Evolutionary conservation across 1,140 invertebrate species (phyloP).

Genomic region (Pararge aegeria): DNA sequence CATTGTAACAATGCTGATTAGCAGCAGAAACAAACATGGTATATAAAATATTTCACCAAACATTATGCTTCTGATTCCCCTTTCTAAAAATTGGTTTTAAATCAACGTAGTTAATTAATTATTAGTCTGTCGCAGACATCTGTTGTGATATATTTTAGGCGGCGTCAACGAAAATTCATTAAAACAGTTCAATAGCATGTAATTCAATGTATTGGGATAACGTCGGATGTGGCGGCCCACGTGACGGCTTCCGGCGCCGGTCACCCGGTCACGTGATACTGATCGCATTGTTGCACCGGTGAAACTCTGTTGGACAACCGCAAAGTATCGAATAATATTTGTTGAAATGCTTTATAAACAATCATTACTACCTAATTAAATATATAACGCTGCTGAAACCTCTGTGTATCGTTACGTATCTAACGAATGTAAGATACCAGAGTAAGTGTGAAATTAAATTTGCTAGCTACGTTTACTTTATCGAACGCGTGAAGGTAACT

Average conservation of each 20-base stretch:
- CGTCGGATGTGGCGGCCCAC: slow-evolving; percentile 56
- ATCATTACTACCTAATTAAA: neutral
- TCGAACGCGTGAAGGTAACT: no score
- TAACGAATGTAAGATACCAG: no score
- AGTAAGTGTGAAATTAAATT: no score
- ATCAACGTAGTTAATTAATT: neutral
- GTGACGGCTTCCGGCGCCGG: slow-evolving; percentile 56
- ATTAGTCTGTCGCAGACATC: slow-evolving; percentile 1
- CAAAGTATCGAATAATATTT: slow-evolving; percentile 6
- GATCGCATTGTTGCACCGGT: slow-evolving; percentile 41
- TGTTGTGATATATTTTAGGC: neutral
- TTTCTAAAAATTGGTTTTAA: no score
- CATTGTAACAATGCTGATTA: no score
- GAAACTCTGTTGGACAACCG: slow-evolving; percentile 16
- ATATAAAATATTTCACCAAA: no score
- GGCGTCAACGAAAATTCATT: slow-evolving; percentile 15
- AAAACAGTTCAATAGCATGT: slow-evolving; percentile 27
- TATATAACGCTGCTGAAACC: no score
- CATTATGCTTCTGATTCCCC: no score
- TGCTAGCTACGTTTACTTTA: no score
- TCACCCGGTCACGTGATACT: slow-evolving; percentile 49
- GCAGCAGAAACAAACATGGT: no score
- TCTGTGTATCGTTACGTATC: no score
- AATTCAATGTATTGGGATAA: slow-evolving; percentile 43
- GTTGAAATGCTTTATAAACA: neutral